Percentiles rank a stretch among this genome's conserved stretches.
Conservation (phyloP, 2,797 vertebrate species). For the Borostomias antarcticus region DNA sequence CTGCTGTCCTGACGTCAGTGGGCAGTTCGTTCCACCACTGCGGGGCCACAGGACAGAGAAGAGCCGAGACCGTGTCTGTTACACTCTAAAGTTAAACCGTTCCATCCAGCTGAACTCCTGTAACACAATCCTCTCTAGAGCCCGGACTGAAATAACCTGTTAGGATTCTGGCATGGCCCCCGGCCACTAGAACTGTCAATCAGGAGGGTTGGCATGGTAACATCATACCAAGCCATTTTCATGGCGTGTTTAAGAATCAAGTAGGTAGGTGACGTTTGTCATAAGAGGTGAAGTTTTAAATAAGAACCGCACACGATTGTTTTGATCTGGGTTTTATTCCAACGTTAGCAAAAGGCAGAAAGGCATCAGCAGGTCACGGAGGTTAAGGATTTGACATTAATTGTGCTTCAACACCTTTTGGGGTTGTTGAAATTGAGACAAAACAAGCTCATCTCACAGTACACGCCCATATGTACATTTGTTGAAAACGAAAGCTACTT, state of each 20-base stretch:
- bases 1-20: too few relatives aligned
- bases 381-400: too few relatives aligned
- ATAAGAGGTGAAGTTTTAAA: too few relatives aligned
- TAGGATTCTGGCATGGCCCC: not conserved
- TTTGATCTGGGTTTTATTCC: constrained; percentile 4
- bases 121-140: too few relatives aligned
- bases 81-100: not conserved
- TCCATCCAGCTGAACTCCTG: not conserved
- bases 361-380: too few relatives aligned
- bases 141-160: not conserved
- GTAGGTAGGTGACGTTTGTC: not conserved
- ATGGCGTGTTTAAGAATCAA: not conserved
- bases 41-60: too few relatives aligned
- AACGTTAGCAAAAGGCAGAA: too few relatives aligned
- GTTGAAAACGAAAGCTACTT: not conserved
- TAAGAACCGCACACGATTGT: too few relatives aligned
- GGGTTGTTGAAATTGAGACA: not conserved
- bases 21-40: too few relatives aligned
- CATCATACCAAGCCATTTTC: not conserved
- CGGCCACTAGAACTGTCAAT: not conserved
- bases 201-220: not conserved
- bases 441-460: not conserved
- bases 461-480: not conserved
- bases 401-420: too few relatives aligned
- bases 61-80: not conserved